Percentiles rank a stretch among this genome's conserved stretches.
phyloP scores from a whole-genome alignment of 2,888 invertebrate genomes.

The Chromoteleia sp. region DNA sequence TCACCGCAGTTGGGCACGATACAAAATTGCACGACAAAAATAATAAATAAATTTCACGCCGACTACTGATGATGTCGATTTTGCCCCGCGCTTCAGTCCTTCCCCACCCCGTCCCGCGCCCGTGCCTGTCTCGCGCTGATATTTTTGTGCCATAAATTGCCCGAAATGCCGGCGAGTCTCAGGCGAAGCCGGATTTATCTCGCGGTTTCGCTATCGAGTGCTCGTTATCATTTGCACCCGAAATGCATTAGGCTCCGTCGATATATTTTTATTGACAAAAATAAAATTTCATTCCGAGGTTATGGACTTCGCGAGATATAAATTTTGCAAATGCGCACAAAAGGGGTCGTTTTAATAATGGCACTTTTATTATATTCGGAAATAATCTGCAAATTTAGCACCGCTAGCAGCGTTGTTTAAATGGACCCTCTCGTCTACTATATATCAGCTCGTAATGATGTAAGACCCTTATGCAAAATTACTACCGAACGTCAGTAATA shows the following conservation, averaged over 20 bases:
- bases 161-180: constrained; percentile 58
- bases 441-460: constrained; percentile 25
- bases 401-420: constrained; percentile 24
- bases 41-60: constrained; percentile 82
- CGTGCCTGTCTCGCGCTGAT: constrained; percentile 63
- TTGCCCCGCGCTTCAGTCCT: constrained; percentile 68
- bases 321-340: constrained; percentile 54
- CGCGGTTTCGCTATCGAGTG: constrained; percentile 51
- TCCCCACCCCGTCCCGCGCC: constrained; percentile 31
- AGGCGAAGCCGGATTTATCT: constrained; percentile 68
- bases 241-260: constrained; percentile 54
- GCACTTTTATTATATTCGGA: constrained; percentile 56
- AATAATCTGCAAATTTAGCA: constrained; percentile 53
- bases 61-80: constrained; percentile 76
- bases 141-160: constrained; percentile 70
- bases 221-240: constrained; percentile 63
- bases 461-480: constrained; percentile 25
- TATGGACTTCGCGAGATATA: constrained; percentile 23
- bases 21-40: constrained; percentile 84
- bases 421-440: constrained; percentile 20
- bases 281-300: constrained; percentile 53
- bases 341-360: constrained; percentile 55
- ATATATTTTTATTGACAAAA: constrained; percentile 70
- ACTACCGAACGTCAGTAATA: background rate
- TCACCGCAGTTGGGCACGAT: constrained; percentile 83